phyloP scores from a whole-genome alignment of 2,888 invertebrate species.

The Odontothrips loti region DNA sequence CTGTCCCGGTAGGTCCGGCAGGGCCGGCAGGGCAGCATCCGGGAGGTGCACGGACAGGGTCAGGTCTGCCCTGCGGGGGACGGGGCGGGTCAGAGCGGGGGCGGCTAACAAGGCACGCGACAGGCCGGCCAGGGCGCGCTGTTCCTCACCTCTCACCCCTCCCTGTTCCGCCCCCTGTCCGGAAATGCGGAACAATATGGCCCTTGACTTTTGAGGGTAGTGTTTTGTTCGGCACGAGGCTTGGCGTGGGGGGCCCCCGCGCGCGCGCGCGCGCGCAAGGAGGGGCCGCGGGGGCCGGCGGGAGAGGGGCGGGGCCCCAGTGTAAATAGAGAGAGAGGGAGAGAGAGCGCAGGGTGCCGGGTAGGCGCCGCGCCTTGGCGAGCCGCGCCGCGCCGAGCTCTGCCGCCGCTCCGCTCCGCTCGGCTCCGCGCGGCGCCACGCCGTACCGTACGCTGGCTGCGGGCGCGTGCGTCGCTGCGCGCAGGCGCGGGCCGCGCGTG shows the following conservation, averaged over 20 bases:
- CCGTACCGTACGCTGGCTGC: constrained; percentile 11
- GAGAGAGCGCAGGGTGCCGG: neutral
- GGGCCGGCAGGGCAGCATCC: neutral
- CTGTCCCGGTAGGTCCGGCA: neutral
- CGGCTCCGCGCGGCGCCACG: neutral
- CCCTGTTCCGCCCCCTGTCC: neutral
- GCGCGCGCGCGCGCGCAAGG: neutral
- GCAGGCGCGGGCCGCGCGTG: constrained; percentile 12
- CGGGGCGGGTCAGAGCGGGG: too few relatives aligned
- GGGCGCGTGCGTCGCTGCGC: neutral
- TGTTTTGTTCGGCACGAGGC: neutral
- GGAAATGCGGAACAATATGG: neutral
- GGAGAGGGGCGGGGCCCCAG: neutral
- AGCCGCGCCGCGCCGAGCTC: neutral
- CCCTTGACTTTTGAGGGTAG: constrained; percentile 4
- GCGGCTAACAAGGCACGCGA: neutral
- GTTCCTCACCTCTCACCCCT: too few relatives aligned
- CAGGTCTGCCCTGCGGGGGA: too few relatives aligned
- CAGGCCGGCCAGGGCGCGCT: neutral
- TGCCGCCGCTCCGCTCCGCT: neutral
- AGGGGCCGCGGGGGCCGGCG: neutral
- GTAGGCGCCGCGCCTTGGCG: neutral
- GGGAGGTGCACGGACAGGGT: too few relatives aligned
- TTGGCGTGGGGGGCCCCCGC: neutral
- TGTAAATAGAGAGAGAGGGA: neutral